Evolutionary conservation across 2,888 invertebrate genomes (phyloP), one percentile per base, ranked within the genome.

Genomic region (Dryobota labecula): DNA sequence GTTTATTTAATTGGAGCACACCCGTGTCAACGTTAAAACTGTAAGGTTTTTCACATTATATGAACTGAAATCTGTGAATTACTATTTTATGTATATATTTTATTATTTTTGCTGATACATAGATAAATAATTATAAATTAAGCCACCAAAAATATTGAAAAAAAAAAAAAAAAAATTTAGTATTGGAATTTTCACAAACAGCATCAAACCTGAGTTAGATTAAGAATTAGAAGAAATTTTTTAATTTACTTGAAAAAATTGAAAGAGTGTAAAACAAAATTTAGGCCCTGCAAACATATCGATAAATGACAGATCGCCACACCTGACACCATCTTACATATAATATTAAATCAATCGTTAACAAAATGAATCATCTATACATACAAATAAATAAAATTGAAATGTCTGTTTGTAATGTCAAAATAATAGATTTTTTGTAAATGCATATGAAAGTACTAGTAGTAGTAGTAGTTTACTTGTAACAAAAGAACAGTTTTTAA

Each of bases 1-100:
- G 1, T 63, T 58, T 8, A 20, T 33, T 47, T 53, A 45, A 75
- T 75, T 65, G 30, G 75, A 56, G 18, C 66, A 60, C 8, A 38
- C 18, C 18, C 9, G 38, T 57, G 13, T 57, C 36, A 24, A 38
- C 1, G 30, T 20, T 9, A 27, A 49, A 49, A 49, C 6, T 2
- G 18, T 24, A 2, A 9, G 24, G 36, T 18, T 0, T 38, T 38
- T 24, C 2, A 24, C 24, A 38, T 3, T 38, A 38, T 6, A 11
- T 9, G 27, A 8, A 4, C 1, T 24, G 11, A 27, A 7, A 2
- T 24, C 24, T 2, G 24, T 20, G 5, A 30, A 6, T 30, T 18
- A 27, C 27, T 54, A 2, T 54, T 30, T 54, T 15, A 27, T 18
- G 18, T 27, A 51, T 27, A 27, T 51, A 51, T 51, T 51, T 51